Percentiles rank a stretch among this genome's conserved stretches.
These are phyloP conservation scores for Heterotilapia buettikoferi DNA, from an alignment of 2,113 vertebrate genomes.

Conservation along the genomic window DNA sequence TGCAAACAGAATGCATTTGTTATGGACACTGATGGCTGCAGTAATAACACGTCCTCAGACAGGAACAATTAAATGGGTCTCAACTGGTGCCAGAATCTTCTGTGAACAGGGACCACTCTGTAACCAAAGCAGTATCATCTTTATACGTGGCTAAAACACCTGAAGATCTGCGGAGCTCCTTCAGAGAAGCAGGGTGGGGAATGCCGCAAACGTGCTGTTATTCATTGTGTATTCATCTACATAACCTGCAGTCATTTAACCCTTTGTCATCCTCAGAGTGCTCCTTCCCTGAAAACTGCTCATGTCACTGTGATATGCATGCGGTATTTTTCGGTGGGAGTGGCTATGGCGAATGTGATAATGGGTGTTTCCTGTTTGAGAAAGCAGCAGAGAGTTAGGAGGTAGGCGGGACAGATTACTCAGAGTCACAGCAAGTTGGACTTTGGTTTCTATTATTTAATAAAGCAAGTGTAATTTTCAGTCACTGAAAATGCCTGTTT, in stretches of 20 bases:
- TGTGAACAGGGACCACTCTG: background rate
- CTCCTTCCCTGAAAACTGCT: background rate
- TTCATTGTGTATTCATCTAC: background rate
- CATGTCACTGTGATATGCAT: background rate
- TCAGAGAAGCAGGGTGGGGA: background rate
- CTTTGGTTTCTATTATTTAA: background rate
- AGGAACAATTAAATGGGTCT: background rate
- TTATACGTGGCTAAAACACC: background rate
- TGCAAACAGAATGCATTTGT: background rate
- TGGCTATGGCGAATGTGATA: background rate
- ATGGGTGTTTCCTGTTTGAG: background rate
- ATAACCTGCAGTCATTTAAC: background rate
- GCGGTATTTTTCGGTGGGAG: background rate
- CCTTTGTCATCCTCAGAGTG: background rate
- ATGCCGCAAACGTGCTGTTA: background rate
- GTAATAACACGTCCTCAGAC: background rate
- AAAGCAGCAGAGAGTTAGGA: background rate
- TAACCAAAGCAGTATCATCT: background rate
- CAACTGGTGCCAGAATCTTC: background rate
- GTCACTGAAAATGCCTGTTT: background rate
- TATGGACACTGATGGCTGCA: background rate
- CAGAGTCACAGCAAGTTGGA: background rate
- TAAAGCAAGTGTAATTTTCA: background rate
- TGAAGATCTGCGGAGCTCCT: background rate
- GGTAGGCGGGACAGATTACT: background rate